Percentiles rank a stretch among this genome's conserved stretches.
phyloP scores from a whole-genome alignment of 2,113 vertebrate species.

The Marmota flaviventris region DNA sequence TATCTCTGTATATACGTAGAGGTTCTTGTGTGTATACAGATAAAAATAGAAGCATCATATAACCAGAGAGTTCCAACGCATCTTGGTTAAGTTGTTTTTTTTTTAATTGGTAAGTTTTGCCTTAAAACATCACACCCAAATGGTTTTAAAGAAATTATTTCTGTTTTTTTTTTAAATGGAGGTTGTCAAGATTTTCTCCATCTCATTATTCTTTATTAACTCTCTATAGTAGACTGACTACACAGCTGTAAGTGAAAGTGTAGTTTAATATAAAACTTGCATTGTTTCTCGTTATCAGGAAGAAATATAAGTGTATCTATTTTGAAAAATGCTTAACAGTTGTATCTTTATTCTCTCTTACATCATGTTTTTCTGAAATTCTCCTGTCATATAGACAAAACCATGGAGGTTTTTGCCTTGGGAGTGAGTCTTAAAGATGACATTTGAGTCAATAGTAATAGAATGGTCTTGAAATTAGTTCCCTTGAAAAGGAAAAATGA shows the following conservation, averaged over 20 bases:
- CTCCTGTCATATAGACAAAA: background rate
- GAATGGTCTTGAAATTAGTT: constrained; percentile 32
- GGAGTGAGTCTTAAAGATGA: constrained; percentile 5
- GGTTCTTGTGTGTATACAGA: background rate
- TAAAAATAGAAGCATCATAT: background rate
- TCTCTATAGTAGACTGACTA: background rate
- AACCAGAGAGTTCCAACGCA: background rate
- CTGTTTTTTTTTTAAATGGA: background rate
- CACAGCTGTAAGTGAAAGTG: background rate
- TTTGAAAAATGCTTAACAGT: background rate
- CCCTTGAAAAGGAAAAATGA: constrained; percentile 1
- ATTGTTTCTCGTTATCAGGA: background rate
- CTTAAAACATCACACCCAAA: constrained; percentile 37
- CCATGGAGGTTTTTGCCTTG: background rate
- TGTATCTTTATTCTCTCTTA: constrained; percentile 14
- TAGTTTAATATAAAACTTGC: constrained; percentile 26
- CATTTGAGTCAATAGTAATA: background rate
- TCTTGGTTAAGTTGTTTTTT: background rate
- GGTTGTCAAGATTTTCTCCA: background rate
- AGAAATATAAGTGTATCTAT: background rate
- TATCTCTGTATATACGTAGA: background rate
- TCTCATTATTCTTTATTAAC: constrained; percentile 23
- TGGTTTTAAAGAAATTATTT: constrained; percentile 42
- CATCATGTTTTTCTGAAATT: background rate
- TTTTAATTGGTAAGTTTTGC: constrained; percentile 14